Evolutionary conservation across 2,113 vertebrate genomes (phyloP).

Genomic region (Sturnus vulgaris): DNA sequence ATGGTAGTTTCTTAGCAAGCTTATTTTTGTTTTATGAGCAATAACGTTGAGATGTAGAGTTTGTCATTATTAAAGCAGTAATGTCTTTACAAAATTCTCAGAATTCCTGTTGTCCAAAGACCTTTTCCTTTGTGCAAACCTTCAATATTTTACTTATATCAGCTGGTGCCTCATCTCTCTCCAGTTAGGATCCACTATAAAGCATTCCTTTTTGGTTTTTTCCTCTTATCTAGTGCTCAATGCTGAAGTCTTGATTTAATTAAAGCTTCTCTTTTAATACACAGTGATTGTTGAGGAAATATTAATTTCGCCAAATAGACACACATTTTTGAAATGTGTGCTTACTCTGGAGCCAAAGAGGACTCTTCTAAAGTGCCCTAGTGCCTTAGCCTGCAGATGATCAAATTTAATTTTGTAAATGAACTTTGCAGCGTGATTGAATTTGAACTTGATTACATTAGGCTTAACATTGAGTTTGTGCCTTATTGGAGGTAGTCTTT

Average conservation of each 20-base stretch:
- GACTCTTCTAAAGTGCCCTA: background rate
- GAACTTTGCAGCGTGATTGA: slow-evolving; percentile 60
- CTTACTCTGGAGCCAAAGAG: background rate
- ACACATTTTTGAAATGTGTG: background rate
- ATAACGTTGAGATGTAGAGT: background rate
- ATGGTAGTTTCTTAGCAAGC: background rate
- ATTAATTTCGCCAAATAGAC: background rate
- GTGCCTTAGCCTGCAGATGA: slow-evolving; percentile 44
- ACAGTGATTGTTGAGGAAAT: background rate
- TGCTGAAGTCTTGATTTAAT: background rate
- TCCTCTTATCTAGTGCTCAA: background rate
- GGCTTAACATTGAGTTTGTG: slow-evolving; percentile 42
- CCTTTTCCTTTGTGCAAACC: background rate
- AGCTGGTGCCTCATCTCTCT: background rate
- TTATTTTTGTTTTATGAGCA: slow-evolving; percentile 13
- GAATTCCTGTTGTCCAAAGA: background rate
- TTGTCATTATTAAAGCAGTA: background rate
- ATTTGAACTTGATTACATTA: slow-evolving; percentile 65
- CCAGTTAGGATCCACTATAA: background rate
- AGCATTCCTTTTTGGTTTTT: background rate
- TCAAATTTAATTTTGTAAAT: slow-evolving; percentile 62
- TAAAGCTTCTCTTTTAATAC: background rate
- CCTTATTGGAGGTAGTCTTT: slow-evolving; percentile 64
- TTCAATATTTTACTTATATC: background rate
- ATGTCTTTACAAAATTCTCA: background rate